Percentiles rank a stretch among this genome's conserved stretches.
phyloP scores from a whole-genome alignment of 2,888 invertebrate genomes.

The Yponomeuta evonymella region DNA sequence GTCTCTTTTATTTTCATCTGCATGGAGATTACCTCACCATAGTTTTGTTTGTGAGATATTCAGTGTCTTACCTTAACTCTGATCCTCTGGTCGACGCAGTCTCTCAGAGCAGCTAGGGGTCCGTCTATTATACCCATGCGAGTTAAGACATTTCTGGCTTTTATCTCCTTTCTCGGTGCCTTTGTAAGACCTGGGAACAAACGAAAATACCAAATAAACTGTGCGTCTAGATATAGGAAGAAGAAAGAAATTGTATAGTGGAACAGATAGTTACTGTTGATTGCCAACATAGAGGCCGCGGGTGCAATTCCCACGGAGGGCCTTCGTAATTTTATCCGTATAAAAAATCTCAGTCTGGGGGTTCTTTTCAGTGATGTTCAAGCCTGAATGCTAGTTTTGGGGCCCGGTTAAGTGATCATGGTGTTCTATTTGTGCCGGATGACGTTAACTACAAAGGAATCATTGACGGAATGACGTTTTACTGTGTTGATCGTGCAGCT shows the following conservation, averaged over 20 bases:
- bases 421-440: neutral
- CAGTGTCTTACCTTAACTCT: conserved; percentile 76
- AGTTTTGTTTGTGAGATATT: too few relatives aligned
- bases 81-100: conserved; percentile 76
- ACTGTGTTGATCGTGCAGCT: neutral
- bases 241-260: neutral
- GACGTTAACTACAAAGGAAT: neutral
- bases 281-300: too few relatives aligned
- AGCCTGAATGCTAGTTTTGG: neutral
- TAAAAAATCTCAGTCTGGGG: too few relatives aligned
- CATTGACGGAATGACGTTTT: neutral
- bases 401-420: neutral
- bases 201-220: neutral
- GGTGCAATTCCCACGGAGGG: too few relatives aligned
- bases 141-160: conserved; percentile 47
- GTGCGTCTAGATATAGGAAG: neutral
- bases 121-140: conserved; percentile 74
- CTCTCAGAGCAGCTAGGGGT: conserved; percentile 78
- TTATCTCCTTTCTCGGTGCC: conserved; percentile 28
- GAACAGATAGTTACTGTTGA: too few relatives aligned
- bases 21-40: too few relatives aligned
- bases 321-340: too few relatives aligned
- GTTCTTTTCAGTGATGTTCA: neutral
- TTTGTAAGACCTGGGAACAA: conserved; percentile 15
- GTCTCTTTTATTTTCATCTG: too few relatives aligned